Base-by-base conservation (phyloP, 2,797 vertebrate species). In the Coluber constrictor region DNA sequence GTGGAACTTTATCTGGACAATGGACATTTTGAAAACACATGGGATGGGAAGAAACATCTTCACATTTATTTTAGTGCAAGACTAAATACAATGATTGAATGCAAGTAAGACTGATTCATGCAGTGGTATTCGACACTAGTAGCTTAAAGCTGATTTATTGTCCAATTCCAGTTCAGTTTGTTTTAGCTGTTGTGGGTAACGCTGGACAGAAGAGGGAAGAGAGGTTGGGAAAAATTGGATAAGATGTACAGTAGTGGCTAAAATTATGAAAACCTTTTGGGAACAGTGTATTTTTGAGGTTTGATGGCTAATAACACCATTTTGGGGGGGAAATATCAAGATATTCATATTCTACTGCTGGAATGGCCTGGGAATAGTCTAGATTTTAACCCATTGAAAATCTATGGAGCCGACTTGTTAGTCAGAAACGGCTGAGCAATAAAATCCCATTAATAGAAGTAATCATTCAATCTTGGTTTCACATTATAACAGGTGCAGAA, bases 161-260 rank as follows among this genome's bases (percentile, higher is more conserved):
- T 92, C 18, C 93, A 96, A 95, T 96, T 97, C 93, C 93, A 43
- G 54, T 96, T 96, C 94, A 95, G 89, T 63, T 92, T 94, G 90
- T 93, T 96, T 95, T 93, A 95, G 93, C 79, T 96, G 91, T 94
- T 54, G 94, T 91, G 94, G 32, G 87, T 96, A 92, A 90, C 90
- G 93, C 88, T 57, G 51, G 56, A 79, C 92, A 94, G 83, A 89
- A 88, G 25, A 55, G 15, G 66, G 92, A 89, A 87, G 93, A 92
- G 74, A 7, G 90, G 27, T 5, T 91, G 95, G 91, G 20, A 4
- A 27, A 25, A 5, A 0, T 70, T 94, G 15, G n/a, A 88, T 92
- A 94, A 70, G 0, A 87, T 93, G 56, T 51, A 51, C 47, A 51
- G 47, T 51, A 51, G 47, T 51, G 47, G 47, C 47, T 51, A 51